Conservation (phyloP, 2,113 vertebrate genomes). For the Setophaga coronata region DNA sequence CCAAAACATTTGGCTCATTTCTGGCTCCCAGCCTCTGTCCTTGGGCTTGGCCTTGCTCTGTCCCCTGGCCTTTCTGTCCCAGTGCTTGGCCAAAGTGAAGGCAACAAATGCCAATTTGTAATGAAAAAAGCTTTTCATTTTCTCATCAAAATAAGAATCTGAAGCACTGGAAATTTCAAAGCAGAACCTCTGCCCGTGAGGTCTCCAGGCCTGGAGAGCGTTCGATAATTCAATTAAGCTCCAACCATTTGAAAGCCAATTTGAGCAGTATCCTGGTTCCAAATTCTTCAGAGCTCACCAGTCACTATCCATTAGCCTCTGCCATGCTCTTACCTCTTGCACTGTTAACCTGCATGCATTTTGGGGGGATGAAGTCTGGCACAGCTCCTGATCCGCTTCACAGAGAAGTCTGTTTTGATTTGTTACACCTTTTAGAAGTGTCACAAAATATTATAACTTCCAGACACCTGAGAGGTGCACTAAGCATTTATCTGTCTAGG, state of each 20-base stretch:
- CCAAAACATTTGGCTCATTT: background rate
- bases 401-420: conserved; percentile 53
- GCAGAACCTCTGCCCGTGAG: background rate
- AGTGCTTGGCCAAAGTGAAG: background rate
- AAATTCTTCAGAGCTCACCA: background rate
- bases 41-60: background rate
- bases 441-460: conserved; percentile 46
- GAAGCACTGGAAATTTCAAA: background rate
- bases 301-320: conserved; percentile 34
- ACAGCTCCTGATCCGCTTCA: background rate
- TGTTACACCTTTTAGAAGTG: conserved; percentile 49
- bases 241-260: conserved; percentile 17
- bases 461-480: background rate
- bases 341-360: background rate
- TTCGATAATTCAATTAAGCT: background rate
- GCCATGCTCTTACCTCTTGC: background rate
- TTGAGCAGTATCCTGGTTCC: background rate
- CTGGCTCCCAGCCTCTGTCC: background rate
- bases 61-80: background rate
- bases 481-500: conserved; percentile 2
- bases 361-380: background rate
- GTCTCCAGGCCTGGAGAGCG: background rate
- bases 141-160: background rate
- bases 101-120: background rate
- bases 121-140: conserved; percentile 22